A percentile compares a stretch with the other conserved stretches of the same genome.
Evolutionary conservation across 1,140 invertebrate species (phyloP).

Genomic region (Drosophila lini): DNA sequence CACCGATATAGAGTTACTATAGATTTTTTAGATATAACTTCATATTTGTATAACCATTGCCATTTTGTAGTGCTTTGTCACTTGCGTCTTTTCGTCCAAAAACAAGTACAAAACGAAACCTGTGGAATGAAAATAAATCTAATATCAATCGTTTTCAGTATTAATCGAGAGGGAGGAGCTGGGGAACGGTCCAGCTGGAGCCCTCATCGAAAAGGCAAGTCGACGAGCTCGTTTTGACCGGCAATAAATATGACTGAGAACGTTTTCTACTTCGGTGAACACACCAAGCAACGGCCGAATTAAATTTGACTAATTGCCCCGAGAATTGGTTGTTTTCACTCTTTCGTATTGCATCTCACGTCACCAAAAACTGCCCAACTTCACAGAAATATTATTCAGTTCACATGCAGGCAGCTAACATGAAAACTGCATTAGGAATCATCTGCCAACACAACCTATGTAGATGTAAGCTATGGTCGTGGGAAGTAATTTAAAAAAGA

Average conservation of each 20-base stretch:
- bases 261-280: neutral
- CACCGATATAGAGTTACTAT: neutral
- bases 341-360: conserved; percentile 37
- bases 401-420: conserved; percentile 66
- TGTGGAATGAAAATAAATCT: conserved; percentile 23
- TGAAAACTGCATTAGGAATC: conserved; percentile 66
- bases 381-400: conserved; percentile 9
- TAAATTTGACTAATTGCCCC: conserved; percentile 65
- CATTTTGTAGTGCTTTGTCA: too few species aligned
- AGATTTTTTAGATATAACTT: too few species aligned
- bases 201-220: conserved; percentile 28
- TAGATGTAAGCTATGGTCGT: conserved; percentile 4
- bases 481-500: neutral
- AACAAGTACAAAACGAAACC: conserved; percentile 34
- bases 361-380: conserved; percentile 19
- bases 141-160: conserved; percentile 40
- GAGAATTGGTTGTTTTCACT: conserved; percentile 1
- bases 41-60: too few species aligned
- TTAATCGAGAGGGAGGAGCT: neutral
- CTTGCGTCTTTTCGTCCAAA: conserved; percentile 32
- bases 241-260: neutral
- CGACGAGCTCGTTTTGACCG: neutral
- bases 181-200: neutral
- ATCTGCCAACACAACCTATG: neutral
- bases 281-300: conserved; percentile 24